These are phyloP conservation scores for Pseudonaja textilis DNA, from an alignment of 2,113 vertebrate species.

Conservation along the genomic window DNA sequence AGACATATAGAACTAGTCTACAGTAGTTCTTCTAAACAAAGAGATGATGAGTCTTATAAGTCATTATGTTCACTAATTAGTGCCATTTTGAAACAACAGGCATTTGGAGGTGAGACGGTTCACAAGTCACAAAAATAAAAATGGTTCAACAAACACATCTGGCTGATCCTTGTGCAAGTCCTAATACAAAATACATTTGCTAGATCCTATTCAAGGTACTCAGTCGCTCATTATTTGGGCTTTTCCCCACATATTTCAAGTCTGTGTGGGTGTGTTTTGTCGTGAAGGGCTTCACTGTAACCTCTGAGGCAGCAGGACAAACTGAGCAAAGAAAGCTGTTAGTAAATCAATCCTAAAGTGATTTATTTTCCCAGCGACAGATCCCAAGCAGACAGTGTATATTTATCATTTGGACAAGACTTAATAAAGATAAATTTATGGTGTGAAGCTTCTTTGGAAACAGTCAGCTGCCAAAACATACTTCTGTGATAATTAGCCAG, in stretches of 20 bases:
- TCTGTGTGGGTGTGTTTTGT: slow-evolving; percentile 44
- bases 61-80: neutral
- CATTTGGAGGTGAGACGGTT: neutral
- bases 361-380: slow-evolving; percentile 79
- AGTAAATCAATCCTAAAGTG: slow-evolving; percentile 81
- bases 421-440: slow-evolving; percentile 82
- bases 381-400: slow-evolving; percentile 68
- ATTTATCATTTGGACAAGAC: slow-evolving; percentile 83
- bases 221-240: neutral
- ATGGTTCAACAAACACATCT: neutral
- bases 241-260: slow-evolving; percentile 31
- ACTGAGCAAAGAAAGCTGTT: slow-evolving; percentile 64
- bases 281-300: slow-evolving; percentile 60
- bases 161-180: neutral
- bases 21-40: neutral
- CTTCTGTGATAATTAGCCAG: slow-evolving; percentile 67
- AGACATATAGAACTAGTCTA: neutral
- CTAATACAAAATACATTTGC: neutral
- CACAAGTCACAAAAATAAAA: neutral
- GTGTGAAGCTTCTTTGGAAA: slow-evolving; percentile 64
- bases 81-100: neutral
- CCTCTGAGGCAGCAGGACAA: slow-evolving; percentile 63
- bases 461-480: slow-evolving; percentile 65
- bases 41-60: neutral
- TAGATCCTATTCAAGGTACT: accelerated